A percentile compares a stretch with the other conserved stretches of the same genome.
These are phyloP conservation scores for Eupristina koningsbergeri DNA, from an alignment of 1,140 invertebrate species.

Conservation along the genomic window DNA sequence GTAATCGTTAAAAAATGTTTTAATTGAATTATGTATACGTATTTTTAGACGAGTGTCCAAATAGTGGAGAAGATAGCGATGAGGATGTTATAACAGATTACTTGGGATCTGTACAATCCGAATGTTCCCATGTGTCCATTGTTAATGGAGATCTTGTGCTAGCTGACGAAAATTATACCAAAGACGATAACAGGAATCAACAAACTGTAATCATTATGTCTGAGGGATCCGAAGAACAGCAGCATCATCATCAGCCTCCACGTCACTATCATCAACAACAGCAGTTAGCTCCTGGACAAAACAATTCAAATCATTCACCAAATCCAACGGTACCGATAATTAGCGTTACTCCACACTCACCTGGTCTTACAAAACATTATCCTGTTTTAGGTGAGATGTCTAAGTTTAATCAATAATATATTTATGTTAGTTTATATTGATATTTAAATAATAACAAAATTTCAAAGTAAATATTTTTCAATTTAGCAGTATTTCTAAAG, in stretches of 20 bases:
- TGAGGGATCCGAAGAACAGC: slow-evolving; percentile 59
- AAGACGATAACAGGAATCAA: slow-evolving; percentile 62
- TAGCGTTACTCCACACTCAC: slow-evolving; percentile 89
- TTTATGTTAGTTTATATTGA: neutral
- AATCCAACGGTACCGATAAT: slow-evolving; percentile 83
- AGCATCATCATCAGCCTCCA: slow-evolving; percentile 53
- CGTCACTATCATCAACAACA: slow-evolving; percentile 15
- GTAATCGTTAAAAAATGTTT: neutral
- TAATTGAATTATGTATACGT: no score
- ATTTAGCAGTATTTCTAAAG: no score
- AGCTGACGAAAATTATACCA: slow-evolving; percentile 65
- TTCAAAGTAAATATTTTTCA: no score
- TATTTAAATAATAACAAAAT: neutral
- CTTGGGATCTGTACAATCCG: slow-evolving; percentile 56
- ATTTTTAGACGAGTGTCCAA: slow-evolving; percentile 75
- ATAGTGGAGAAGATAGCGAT: slow-evolving; percentile 78
- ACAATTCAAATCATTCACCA: slow-evolving; percentile 53
- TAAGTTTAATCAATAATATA: no score
- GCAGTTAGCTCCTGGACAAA: neutral
- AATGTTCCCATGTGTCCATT: slow-evolving; percentile 28
- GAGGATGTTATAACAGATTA: slow-evolving; percentile 82
- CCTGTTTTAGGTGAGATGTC: slow-evolving; percentile 75
- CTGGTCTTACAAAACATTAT: slow-evolving; percentile 77
- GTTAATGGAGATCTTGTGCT: slow-evolving; percentile 37
- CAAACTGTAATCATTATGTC: slow-evolving; percentile 60